Evolutionary conservation across 2,113 vertebrate species (phyloP).

Genomic region (Haliaeetus leucogaster): DNA sequence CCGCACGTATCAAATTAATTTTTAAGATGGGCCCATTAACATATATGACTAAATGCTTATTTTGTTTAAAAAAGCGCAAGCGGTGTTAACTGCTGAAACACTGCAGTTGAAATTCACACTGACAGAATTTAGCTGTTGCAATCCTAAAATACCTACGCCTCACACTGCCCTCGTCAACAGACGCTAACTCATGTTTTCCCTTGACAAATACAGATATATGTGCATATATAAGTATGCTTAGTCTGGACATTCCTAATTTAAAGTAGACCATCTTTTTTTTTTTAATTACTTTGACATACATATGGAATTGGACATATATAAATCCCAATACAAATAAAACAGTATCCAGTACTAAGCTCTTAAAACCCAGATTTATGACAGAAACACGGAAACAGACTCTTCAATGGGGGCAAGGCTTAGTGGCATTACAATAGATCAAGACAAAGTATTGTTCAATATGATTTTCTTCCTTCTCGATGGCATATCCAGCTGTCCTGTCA

Average conservation of each 20-base stretch:
- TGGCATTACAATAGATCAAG: background rate
- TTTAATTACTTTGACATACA: background rate
- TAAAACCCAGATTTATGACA: slow-evolving; percentile 1
- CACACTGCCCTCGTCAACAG: background rate
- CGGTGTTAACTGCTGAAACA: background rate
- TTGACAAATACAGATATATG: background rate
- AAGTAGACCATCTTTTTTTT: background rate
- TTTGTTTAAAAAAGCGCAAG: background rate
- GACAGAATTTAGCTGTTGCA: background rate
- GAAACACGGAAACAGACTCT: background rate
- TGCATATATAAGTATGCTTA: background rate
- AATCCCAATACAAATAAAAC: background rate
- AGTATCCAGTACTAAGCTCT: background rate
- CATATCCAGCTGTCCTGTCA: background rate
- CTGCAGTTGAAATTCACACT: background rate
- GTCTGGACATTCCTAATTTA: background rate
- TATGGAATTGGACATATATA: background rate
- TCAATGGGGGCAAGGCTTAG: background rate
- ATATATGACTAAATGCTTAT: background rate
- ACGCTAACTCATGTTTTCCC: background rate
- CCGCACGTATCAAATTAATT: background rate
- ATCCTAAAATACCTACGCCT: background rate
- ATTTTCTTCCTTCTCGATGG: background rate
- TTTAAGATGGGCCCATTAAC: background rate
- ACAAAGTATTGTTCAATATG: background rate